Evolutionary conservation across 2,888 invertebrate genomes (phyloP).

Genomic region (Xestia xanthographa): DNA sequence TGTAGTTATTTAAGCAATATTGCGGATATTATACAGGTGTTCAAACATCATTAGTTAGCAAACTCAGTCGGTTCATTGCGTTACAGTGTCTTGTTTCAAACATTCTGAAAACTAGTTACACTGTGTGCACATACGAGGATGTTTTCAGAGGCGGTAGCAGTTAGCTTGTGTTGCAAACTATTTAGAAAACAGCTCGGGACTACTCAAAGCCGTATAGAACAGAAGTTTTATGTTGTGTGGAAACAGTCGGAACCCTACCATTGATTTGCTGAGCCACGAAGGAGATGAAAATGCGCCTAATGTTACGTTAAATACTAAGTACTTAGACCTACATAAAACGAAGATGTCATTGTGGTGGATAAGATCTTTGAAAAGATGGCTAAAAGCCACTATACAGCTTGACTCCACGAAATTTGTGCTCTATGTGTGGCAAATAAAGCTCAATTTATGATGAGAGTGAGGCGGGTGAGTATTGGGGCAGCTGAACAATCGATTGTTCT

Average conservation of each 20-base stretch:
- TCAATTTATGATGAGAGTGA: neutral
- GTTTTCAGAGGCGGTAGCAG: neutral
- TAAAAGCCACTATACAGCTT: neutral
- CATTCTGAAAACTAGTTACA: neutral
- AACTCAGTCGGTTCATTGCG: neutral
- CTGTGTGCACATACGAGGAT: neutral
- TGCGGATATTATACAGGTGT: neutral
- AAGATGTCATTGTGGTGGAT: conserved; percentile 23
- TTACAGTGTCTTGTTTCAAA: neutral
- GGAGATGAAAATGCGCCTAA: neutral
- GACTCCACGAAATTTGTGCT: conserved; percentile 5
- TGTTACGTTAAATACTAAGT: neutral
- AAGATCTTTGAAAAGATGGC: conserved; percentile 1
- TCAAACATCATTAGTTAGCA: neutral
- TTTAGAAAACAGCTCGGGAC: neutral
- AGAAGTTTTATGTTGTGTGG: neutral
- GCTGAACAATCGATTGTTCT: neutral
- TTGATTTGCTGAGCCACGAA: neutral
- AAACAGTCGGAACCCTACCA: neutral
- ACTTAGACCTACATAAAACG: neutral
- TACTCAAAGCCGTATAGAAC: neutral
- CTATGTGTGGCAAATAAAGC: neutral
- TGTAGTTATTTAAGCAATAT: neutral
- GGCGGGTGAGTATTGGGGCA: neutral
- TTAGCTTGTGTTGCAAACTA: neutral